These are phyloP conservation scores for Drosophila ananassae DNA, from an alignment of 1,140 invertebrate species.

Conservation along the genomic window DNA sequence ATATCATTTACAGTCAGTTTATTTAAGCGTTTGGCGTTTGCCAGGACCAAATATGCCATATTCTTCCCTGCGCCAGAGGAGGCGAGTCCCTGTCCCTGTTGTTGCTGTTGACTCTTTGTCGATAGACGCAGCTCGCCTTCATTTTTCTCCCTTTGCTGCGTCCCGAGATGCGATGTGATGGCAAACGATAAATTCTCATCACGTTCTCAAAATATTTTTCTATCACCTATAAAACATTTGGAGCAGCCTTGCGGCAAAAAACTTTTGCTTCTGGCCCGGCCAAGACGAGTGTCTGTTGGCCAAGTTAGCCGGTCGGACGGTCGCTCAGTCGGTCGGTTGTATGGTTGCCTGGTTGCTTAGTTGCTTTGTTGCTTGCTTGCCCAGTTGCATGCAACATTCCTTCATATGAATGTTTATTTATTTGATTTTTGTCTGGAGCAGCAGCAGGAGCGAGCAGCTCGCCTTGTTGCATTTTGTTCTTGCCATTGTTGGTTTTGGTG, in stretches of 20 bases:
- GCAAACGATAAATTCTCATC: constrained; percentile 76
- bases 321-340: neutral
- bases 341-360: constrained; percentile 11
- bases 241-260: constrained; percentile 67
- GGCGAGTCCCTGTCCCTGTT: constrained; percentile 6
- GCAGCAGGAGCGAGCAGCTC: too few relatives aligned
- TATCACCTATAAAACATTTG: constrained; percentile 81
- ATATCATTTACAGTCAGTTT: constrained; percentile 70
- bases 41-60: constrained; percentile 37
- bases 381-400: constrained; percentile 58
- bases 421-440: constrained; percentile 58
- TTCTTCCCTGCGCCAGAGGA: constrained; percentile 23
- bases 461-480: constrained; percentile 39
- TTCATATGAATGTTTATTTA: constrained; percentile 73
- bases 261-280: constrained; percentile 35
- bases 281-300: constrained; percentile 46
- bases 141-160: neutral
- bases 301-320: neutral
- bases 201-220: constrained; percentile 81
- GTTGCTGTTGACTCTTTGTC: constrained; percentile 50
- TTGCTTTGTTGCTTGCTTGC: constrained; percentile 21
- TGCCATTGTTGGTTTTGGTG: constrained; percentile 55
- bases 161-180: constrained; percentile 54
- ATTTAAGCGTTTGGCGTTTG: constrained; percentile 58
- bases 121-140: constrained; percentile 28